Evolutionary conservation across 2,888 invertebrate genomes (phyloP).

Genomic region (Drosophila tripunctata): DNA sequence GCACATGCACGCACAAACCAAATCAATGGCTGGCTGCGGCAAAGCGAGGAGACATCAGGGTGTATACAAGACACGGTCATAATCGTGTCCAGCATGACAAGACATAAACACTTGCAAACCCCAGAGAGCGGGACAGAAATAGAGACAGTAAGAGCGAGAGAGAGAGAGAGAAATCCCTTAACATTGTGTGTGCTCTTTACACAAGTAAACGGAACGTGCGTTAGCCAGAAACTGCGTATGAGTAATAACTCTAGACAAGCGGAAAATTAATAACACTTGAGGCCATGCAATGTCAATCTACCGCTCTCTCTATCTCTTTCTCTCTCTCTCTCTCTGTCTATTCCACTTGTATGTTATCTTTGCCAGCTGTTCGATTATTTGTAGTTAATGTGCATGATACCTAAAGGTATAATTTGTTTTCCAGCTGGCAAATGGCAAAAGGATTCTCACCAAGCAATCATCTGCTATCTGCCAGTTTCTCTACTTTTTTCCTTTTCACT

Average conservation of each 20-base stretch:
- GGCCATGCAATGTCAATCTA: slow-evolving; percentile 52
- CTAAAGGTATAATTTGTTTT: slow-evolving; percentile 65
- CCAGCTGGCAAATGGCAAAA: slow-evolving; percentile 25
- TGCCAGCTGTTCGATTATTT: slow-evolving; percentile 28
- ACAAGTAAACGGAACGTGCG: slow-evolving; percentile 50
- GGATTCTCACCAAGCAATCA: slow-evolving; percentile 12
- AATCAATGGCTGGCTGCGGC: neutral
- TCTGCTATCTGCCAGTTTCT: too few relatives aligned
- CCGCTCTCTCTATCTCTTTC: neutral
- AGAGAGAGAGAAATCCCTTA: slow-evolving; percentile 28
- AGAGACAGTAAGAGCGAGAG: neutral
- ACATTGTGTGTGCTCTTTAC: slow-evolving; percentile 18
- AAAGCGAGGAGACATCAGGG: neutral
- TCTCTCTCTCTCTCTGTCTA: neutral
- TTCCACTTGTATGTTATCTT: neutral
- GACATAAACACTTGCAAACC: slow-evolving; percentile 45
- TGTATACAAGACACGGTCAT: slow-evolving; percentile 14
- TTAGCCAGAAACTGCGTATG: slow-evolving; percentile 54
- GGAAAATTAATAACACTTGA: slow-evolving; percentile 75
- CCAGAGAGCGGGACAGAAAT: neutral
- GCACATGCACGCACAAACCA: slow-evolving; percentile 27
- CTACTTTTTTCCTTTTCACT: slow-evolving; percentile 3
- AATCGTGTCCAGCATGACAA: slow-evolving; percentile 62
- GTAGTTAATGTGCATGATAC: slow-evolving; percentile 53
- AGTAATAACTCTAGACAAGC: slow-evolving; percentile 79